Evolutionary conservation across 1,140 invertebrate genomes (phyloP).

Genomic region (Gryllus bimaculatus): DNA sequence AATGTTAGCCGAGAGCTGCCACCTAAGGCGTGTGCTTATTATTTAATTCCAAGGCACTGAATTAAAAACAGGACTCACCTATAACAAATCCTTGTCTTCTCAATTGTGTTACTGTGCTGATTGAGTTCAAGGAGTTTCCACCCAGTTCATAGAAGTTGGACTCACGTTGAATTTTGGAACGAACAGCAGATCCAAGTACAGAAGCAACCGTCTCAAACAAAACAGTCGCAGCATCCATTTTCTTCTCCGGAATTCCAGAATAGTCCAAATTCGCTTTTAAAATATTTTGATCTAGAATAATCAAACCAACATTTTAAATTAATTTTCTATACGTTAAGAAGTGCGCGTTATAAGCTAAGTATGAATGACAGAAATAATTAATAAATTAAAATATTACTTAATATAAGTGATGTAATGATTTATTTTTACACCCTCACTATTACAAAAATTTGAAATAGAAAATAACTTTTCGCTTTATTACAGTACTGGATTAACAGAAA

Average conservation of each 20-base stretch:
- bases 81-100: conserved; percentile 68
- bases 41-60: background rate
- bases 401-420: too few species aligned
- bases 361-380: too few species aligned
- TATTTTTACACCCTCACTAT: too few species aligned
- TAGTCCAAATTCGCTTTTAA: conserved; percentile 47
- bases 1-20: too few species aligned
- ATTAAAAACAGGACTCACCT: conserved; percentile 36
- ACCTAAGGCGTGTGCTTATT: too few species aligned
- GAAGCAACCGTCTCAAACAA: conserved; percentile 62
- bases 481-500: too few species aligned
- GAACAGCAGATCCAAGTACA: conserved; percentile 50
- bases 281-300: background rate
- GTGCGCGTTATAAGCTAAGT: too few species aligned
- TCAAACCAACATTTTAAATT: too few species aligned
- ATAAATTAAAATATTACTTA: too few species aligned
- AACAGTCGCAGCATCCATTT: conserved; percentile 51
- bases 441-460: too few species aligned
- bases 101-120: conserved; percentile 66
- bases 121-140: conserved; percentile 77
- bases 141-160: conserved; percentile 76
- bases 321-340: too few species aligned
- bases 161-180: conserved; percentile 44
- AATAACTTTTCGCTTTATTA: too few species aligned
- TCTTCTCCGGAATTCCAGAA: conserved; percentile 43